Base-by-base conservation (phyloP, 2,113 vertebrate species). In the Petroica traversi region DNA sequence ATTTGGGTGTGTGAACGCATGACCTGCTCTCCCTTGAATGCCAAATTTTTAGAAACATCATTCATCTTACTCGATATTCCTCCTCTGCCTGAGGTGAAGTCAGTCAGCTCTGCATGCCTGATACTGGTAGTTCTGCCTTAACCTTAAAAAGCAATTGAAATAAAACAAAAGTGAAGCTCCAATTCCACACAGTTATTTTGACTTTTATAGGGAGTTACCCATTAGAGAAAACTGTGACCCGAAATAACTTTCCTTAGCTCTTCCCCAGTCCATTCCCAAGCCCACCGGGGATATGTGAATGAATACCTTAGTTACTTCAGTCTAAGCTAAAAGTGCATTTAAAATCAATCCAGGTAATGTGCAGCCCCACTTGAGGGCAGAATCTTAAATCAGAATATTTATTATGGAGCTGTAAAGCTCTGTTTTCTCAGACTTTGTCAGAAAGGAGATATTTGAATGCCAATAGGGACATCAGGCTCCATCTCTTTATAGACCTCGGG, bases 351-450 rank as follows among this genome's bases (percentile, higher is more conserved):
- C 72, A 67, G 59, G 82, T 77, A 93, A 90, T 25, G 43, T 6
- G 4, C 12, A 88, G 88, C 68, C 59, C 7, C 23, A 85, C 85
- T 80, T 26, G 85, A 88, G 93, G 94, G 85, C 79, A 80, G 55
- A 71, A 89, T 92, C 80, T 92, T 71, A 79, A 88, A 93, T 59
- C 2, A 0, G 89, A 90, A 86, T 88, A 93, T 95, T 95, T 96
- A 73, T 96, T 90, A 88, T 88, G 0, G 4, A 83, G 67, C 59
- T 92, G 59, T 58, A 92, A 89, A 92, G 63, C 66, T 88, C 61
- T 78, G 58, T 76, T 94, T 94, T 95, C 5, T 3, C 85, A 92
- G 88, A 38, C 46, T 85, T 79, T 88, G 78, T 82, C 74, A 89
- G 55, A 63, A 74, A 66, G 63, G 74, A 13, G 18, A 66, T 85